Base-by-base conservation (phyloP, 2,888 invertebrate species). In the Elgonia sp. region DNA sequence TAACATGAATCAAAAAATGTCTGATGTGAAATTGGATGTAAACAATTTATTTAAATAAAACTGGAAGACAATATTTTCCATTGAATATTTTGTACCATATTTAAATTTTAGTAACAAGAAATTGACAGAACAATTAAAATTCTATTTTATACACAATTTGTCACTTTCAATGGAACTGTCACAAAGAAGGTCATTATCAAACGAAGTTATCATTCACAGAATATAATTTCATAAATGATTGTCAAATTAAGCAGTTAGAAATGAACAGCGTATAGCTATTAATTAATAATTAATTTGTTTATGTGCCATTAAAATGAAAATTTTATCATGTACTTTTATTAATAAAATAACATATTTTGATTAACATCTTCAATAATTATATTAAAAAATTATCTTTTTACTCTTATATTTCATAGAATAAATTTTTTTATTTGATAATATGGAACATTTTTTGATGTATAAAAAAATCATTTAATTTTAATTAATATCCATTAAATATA, bases 121-220 rank as follows among this genome's bases (percentile, higher is more conserved):
- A 8, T 9, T 57, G 6, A 6, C 3, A 20, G 18, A 20, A 18
- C 20, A 57, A n/a, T 18, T n/a, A 57, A 20, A 57, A 8, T 57
- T 57, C 1, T 57, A 57, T 20, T 57, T 57, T 1, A 4, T 57
- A 12, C n/a, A 50, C n/a, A 12, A 57, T n/a, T 57, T 12, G 55
- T 57, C n/a, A 57, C 55, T 57, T 57, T 57, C 20, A 57, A 57
- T 57, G 55, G n/a, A 57, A 18, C 55, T 57, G 55, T 57, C 55
- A n/a, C 18, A n/a, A 57, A 8, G 55, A 57, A 57, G 55, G 55
- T 57, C 55, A 37, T 37, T 63, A 63, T 39, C 29, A 63, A 63
- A 63, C 16, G 14, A 37, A 20, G 57, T 16, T 20, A 57, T 57
- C 20, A 57, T 12, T 57, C 55, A 57, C 16, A 57, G 20, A 57